These are phyloP conservation scores for Spodoptera littoralis DNA, from an alignment of 2,888 invertebrate genomes.

Conservation along the genomic window DNA sequence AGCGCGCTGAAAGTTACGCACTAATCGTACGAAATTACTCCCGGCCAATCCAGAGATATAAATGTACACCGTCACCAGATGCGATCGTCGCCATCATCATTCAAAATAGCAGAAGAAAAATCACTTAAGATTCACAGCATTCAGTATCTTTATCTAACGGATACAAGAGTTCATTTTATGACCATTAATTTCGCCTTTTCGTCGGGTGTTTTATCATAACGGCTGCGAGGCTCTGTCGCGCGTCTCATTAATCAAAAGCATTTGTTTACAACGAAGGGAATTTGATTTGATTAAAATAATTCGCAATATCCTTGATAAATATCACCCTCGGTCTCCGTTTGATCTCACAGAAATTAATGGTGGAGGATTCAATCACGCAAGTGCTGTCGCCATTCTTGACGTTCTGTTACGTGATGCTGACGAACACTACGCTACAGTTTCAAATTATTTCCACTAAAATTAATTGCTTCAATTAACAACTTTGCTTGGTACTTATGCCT, in stretches of 20 bases:
- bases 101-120: constrained; percentile 85
- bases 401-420: constrained; percentile 59
- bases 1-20: constrained; percentile 76
- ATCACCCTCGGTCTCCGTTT: constrained; percentile 89
- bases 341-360: constrained; percentile 88
- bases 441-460: constrained; percentile 17
- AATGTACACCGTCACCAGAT: constrained; percentile 85
- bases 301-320: constrained; percentile 89
- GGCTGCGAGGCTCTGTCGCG: constrained; percentile 87
- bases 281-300: constrained; percentile 89
- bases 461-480: constrained; percentile 4
- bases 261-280: constrained; percentile 89
- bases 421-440: constrained; percentile 22
- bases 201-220: constrained; percentile 88
- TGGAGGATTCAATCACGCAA: constrained; percentile 88
- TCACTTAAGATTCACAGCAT: constrained; percentile 86
- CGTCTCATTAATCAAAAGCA: constrained; percentile 89
- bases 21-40: constrained; percentile 79
- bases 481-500: background rate
- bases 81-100: constrained; percentile 81
- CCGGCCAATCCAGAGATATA: constrained; percentile 76
- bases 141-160: constrained; percentile 87
- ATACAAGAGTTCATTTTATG: constrained; percentile 89
- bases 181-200: constrained; percentile 88
- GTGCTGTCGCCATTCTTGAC: constrained; percentile 76